A percentile compares a stretch with the other conserved stretches of the same genome.
phyloP scores from a whole-genome alignment of 2,888 invertebrate species.

The Drosophila austrosaltans region DNA sequence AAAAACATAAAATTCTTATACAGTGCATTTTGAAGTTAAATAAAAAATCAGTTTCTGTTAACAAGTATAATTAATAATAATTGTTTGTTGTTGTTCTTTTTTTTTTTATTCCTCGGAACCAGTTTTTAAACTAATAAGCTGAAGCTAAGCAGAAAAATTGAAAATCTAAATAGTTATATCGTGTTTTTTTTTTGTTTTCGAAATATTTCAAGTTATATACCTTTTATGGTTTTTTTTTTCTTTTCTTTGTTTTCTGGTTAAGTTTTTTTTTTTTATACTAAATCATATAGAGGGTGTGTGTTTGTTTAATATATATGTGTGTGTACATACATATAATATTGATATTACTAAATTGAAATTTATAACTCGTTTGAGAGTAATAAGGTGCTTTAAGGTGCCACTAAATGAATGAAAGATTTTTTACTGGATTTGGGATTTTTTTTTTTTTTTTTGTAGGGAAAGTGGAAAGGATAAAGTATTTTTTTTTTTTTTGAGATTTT shows the following conservation, averaged over 20 bases:
- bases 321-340: conserved; percentile 41
- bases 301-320: conserved; percentile 32
- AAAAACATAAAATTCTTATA: conserved; percentile 52
- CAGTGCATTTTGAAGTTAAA: conserved; percentile 53
- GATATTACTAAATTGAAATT: conserved; percentile 62
- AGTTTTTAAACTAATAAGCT: conserved; percentile 52
- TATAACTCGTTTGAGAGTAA: conserved; percentile 31
- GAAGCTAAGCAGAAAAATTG: conserved; percentile 48
- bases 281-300: conserved; percentile 52
- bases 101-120: not conserved
- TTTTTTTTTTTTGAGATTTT: not conserved
- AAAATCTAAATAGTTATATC: conserved; percentile 50
- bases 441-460: conserved; percentile 11
- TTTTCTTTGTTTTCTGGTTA: conserved; percentile 14
- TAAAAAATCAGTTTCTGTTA: conserved; percentile 47
- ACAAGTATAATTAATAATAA: conserved; percentile 42
- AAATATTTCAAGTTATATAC: conserved; percentile 4
- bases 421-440: conserved; percentile 9
- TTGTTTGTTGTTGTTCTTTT: conserved; percentile 4
- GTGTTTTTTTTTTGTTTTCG: conserved; percentile 28
- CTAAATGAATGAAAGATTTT: conserved; percentile 48
- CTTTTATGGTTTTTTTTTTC: not conserved
- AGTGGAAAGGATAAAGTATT: conserved; percentile 42
- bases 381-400: conserved; percentile 53
- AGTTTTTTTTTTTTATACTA: conserved; percentile 31